These are phyloP conservation scores for Crossaster papposus DNA, from an alignment of 53 echinoderm and acorn worm genomes.

Conservation along the genomic window DNA sequence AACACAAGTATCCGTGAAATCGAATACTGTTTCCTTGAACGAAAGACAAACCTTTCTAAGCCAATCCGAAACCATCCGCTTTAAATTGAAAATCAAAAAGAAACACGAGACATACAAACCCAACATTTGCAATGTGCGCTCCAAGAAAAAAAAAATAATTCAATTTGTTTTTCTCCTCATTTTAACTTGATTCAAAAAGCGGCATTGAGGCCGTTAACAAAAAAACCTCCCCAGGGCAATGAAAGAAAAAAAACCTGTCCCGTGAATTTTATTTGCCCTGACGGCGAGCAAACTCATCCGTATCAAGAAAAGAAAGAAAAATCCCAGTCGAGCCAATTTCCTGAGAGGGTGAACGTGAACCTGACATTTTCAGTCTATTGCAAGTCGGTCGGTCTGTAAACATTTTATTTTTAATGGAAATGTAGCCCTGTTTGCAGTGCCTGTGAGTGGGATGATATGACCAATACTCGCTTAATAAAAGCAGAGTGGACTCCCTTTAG, in stretches of 20 bases:
- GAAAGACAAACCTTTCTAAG: background rate
- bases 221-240: background rate
- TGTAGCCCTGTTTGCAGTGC: background rate
- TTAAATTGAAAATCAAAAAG: background rate
- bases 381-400: background rate
- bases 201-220: background rate
- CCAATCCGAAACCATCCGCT: background rate
- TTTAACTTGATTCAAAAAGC: background rate
- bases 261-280: background rate
- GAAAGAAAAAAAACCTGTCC: background rate
- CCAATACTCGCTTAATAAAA: conserved; percentile 10
- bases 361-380: background rate
- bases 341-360: background rate
- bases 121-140: background rate
- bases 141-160: background rate
- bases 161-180: background rate
- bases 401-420: background rate
- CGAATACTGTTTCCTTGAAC: background rate
- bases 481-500: background rate
- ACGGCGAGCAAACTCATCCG: background rate
- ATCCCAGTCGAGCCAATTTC: conserved; percentile 11
- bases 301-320: background rate
- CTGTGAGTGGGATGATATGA: background rate
- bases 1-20: background rate
- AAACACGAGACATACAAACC: background rate